A percentile compares a stretch with the other conserved stretches of the same genome.
phyloP scores from a whole-genome alignment of 2,888 invertebrate species.

The Parelbella ahira region DNA sequence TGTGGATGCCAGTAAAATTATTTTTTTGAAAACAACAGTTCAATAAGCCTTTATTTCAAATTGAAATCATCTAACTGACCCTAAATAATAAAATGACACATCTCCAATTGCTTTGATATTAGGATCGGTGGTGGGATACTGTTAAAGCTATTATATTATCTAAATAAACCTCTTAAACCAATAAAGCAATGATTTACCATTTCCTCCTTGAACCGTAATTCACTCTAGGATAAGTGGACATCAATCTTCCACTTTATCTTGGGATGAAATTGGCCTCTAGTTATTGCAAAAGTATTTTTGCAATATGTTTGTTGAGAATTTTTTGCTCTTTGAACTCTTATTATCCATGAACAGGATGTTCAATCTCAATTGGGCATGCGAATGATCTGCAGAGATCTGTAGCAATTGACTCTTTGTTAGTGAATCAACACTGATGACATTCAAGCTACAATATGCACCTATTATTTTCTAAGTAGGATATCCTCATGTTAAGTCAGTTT shows the following conservation, averaged over 20 bases:
- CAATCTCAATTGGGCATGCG: background rate
- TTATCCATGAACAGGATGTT: constrained; percentile 1
- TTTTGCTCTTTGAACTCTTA: background rate
- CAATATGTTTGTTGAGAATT: background rate
- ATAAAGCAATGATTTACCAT: background rate
- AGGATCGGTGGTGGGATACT: too few species aligned
- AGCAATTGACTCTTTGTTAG: constrained; percentile 7
- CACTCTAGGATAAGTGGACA: background rate
- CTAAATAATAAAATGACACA: too few species aligned
- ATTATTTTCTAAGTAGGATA: constrained; percentile 21
- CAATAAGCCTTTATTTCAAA: too few species aligned
- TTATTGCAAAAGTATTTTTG: background rate
- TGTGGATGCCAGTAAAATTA: too few species aligned
- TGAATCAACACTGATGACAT: constrained; percentile 5
- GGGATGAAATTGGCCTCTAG: background rate
- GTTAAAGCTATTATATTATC: too few species aligned
- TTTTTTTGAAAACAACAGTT: too few species aligned
- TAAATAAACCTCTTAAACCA: background rate
- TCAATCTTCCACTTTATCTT: background rate
- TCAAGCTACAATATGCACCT: constrained; percentile 15
- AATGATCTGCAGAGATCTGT: constrained; percentile 7
- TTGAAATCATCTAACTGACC: too few species aligned
- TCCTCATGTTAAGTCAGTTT: constrained; percentile 18
- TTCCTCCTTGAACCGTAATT: background rate
- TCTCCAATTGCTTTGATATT: too few species aligned